Evolutionary conservation across 2,113 vertebrate species (phyloP).

Genomic region (Leucosticte australis): DNA sequence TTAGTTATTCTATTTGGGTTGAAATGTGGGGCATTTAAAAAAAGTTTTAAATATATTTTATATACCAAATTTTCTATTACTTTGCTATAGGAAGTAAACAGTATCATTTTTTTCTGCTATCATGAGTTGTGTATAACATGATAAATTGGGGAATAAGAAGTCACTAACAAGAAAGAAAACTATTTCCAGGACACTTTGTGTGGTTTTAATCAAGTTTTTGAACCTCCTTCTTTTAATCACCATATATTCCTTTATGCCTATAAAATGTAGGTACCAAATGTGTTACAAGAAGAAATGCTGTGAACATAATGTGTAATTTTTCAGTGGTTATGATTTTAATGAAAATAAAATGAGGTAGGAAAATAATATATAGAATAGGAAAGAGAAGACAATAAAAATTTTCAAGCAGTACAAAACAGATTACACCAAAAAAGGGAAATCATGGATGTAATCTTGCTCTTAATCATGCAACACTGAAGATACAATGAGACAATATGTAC

Average conservation of each 20-base stretch:
- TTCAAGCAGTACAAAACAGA: neutral
- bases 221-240: fast-evolving
- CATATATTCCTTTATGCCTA: neutral
- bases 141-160: neutral
- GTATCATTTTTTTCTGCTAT: neutral
- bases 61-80: neutral
- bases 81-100: neutral
- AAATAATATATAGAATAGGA: neutral
- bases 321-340: neutral
- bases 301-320: neutral
- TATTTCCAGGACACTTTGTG: neutral
- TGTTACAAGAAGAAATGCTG: neutral
- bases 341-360: neutral
- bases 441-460: neutral
- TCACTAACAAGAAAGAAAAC: neutral
- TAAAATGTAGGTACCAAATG: neutral
- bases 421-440: neutral
- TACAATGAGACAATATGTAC: neutral
- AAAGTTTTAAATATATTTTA: neutral
- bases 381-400: neutral
- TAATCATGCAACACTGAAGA: neutral
- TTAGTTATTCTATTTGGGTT: neutral
- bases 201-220: neutral
- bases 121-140: neutral
- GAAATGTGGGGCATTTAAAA: neutral